Base-by-base conservation (phyloP, 2,113 vertebrate species). In the Thryonomys swinderianus region DNA sequence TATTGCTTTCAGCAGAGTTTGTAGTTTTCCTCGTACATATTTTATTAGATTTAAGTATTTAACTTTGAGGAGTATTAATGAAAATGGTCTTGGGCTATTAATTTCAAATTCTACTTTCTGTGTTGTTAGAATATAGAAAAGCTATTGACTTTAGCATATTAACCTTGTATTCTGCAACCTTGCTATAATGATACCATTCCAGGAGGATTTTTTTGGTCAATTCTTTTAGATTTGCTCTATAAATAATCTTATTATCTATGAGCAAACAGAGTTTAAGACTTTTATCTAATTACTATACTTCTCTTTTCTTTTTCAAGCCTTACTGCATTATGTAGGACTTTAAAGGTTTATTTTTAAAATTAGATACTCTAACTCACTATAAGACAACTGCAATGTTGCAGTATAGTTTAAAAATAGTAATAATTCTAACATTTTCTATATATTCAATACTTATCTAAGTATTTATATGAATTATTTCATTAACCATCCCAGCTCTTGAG, bases 301-400 rank as follows among this genome's bases (percentile, higher is more conserved):
- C 53, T 91, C 8, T 62, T 91, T 71, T 64, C 48, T 69, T 90
- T 82, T 81, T 81, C 34, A 53, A 59, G 25, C 57, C n/a, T 91
- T 81, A 74, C 3, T 85, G 40, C 27, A 66, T 81, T 81, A 85
- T 61, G 30, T n/a, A 90, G 18, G 61, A 64, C 40, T 67, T 53
- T n/a, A 71, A 62, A 69, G 32, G 7, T 51, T 90, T 85, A 93
- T 67, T 93, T 93, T 89, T 66, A 85, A 85, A 90, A 66, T 78
- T 74, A 74, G 42, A 80, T 37, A 51, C 57, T 89, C 1, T 85
- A 73, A 37, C 23, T 69, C n/a, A 78, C 25, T 62, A 21, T 53
- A 87, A 5, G 71, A 61, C 17, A 37, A 71, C 0, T 27, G 42
- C 25, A 45, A 74, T 12, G 20, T 73, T 71, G 16, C 5, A 62